phyloP scores from a whole-genome alignment of 2,797 vertebrate genomes.

The Craterocephalus amniculus region DNA sequence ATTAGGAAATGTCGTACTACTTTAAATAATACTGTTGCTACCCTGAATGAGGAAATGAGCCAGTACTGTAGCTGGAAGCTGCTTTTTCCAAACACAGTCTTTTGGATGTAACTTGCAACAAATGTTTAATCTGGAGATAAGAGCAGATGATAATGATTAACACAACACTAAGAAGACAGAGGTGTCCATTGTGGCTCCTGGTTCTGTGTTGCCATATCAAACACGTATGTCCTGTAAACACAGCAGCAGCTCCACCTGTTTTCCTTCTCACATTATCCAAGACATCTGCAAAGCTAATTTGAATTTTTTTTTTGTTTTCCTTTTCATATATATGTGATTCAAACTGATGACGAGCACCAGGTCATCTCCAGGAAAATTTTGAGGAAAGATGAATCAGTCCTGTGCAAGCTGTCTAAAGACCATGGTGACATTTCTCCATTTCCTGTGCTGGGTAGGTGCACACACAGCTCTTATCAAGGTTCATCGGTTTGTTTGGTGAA shows the following conservation, averaged over 20 bases:
- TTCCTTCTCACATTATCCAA: background rate
- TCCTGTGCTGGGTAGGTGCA: slow-evolving; percentile 75
- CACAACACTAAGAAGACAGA: slow-evolving; percentile 28
- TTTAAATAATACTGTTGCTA: background rate
- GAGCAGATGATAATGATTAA: slow-evolving; percentile 36
- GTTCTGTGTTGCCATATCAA: slow-evolving; percentile 74
- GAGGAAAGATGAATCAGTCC: slow-evolving; percentile 60
- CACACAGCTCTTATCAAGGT: background rate
- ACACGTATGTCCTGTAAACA: slow-evolving; percentile 72
- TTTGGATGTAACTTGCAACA: slow-evolving; percentile 3
- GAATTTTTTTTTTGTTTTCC: background rate
- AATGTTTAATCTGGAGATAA: slow-evolving; percentile 34
- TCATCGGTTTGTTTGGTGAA: background rate
- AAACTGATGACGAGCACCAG: background rate
- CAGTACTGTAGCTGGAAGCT: background rate
- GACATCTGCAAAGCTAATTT: background rate
- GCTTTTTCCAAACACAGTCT: background rate
- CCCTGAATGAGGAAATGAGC: background rate
- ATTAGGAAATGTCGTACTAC: background rate
- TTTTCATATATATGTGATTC: background rate
- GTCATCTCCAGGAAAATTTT: slow-evolving; percentile 2
- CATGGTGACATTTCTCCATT: slow-evolving; percentile 60
- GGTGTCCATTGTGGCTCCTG: slow-evolving; percentile 26
- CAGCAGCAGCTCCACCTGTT: background rate
- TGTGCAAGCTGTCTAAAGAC: slow-evolving; percentile 63